A percentile compares a stretch with the other conserved stretches of the same genome.
These are phyloP conservation scores for Petrocephalus zakoni DNA, from an alignment of 2,113 vertebrate species.

Conservation along the genomic window DNA sequence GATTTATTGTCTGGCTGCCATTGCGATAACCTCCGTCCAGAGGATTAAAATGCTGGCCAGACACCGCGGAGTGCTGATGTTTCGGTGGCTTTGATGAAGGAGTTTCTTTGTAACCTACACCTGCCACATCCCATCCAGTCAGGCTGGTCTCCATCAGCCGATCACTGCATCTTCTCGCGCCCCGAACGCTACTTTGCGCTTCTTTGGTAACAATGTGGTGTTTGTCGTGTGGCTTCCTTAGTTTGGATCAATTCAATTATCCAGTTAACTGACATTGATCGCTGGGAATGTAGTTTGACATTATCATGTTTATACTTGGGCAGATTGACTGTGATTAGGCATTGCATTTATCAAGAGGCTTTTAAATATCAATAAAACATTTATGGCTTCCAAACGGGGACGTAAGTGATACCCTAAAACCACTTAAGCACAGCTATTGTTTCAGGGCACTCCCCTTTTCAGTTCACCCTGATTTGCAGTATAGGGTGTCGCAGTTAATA, in stretches of 20 bases:
- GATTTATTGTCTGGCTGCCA: background rate
- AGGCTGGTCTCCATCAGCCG: background rate
- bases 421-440: background rate
- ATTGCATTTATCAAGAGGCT: background rate
- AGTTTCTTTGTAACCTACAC: background rate
- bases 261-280: background rate
- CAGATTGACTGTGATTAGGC: background rate
- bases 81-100: background rate
- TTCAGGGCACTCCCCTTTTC: background rate
- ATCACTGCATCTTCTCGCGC: background rate
- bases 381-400: background rate
- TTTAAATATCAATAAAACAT: background rate
- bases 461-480: background rate
- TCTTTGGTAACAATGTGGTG: background rate
- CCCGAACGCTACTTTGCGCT: background rate
- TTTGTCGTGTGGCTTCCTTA: background rate
- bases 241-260: background rate
- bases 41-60: slow-evolving; percentile 3
- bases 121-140: background rate
- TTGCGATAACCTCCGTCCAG: background rate
- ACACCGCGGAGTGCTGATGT: background rate
- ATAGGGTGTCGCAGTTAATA: background rate
- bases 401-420: background rate
- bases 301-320: background rate
- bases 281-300: background rate